Evolutionary conservation across 2,888 invertebrate species (phyloP).

Genomic region (Plagiodera versicolora): DNA sequence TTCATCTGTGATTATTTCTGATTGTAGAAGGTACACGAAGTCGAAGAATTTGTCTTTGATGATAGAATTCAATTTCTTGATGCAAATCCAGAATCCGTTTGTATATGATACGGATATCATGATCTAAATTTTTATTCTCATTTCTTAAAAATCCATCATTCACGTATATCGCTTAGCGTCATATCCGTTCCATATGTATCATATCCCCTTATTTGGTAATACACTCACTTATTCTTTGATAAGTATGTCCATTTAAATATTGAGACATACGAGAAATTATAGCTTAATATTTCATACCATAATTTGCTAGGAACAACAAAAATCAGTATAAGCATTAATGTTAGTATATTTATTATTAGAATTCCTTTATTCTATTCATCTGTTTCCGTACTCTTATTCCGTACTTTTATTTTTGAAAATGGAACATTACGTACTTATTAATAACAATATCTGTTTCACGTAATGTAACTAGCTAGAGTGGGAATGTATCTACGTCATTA

Average conservation of each 20-base stretch:
- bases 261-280: background rate
- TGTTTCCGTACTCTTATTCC: background rate
- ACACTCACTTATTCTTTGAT: background rate
- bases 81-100: too few species aligned
- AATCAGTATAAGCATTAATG: background rate
- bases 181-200: background rate
- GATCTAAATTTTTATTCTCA: too few species aligned
- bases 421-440: background rate
- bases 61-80: too few species aligned
- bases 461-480: background rate
- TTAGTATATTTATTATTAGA: background rate
- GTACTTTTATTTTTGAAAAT: background rate
- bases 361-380: background rate
- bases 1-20: too few species aligned
- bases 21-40: too few species aligned
- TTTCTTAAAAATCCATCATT: too few species aligned
- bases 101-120: too few species aligned
- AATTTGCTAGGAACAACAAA: background rate
- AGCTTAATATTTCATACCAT: background rate
- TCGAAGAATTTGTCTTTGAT: too few species aligned
- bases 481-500: background rate
- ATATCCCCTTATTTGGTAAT: background rate
- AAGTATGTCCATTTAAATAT: background rate
- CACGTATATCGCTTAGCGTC: too few species aligned
- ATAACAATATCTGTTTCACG: too few species aligned